A percentile compares a stretch with the other conserved stretches of the same genome.
These are phyloP conservation scores for Tichodroma muraria DNA, from an alignment of 2,113 vertebrate species.

Conservation along the genomic window DNA sequence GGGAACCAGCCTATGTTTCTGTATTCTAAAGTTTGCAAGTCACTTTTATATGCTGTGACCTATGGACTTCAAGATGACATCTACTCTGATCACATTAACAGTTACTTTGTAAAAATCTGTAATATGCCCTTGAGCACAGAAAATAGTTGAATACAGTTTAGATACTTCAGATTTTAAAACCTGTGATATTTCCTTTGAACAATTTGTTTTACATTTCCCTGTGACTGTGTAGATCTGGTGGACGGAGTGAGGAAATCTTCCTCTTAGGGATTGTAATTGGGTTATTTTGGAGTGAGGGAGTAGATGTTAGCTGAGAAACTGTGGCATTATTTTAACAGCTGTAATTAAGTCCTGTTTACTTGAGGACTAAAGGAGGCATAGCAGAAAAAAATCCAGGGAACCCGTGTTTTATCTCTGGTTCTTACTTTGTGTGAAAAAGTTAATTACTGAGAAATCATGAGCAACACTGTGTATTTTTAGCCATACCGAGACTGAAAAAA, in stretches of 20 bases:
- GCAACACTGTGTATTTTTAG: not conserved
- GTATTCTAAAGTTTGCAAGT: not conserved
- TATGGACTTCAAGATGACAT: not conserved
- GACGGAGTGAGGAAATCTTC: not conserved
- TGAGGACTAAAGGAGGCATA: not conserved
- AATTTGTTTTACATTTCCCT: not conserved
- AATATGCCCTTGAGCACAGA: not conserved
- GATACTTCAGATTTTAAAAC: not conserved
- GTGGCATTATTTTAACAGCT: not conserved
- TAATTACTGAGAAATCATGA: not conserved
- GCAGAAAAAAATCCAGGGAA: not conserved
- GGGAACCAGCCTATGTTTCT: not conserved
- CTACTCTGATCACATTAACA: not conserved
- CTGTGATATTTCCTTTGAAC: not conserved
- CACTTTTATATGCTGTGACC: not conserved
- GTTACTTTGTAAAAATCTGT: not conserved
- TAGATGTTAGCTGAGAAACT: not conserved
- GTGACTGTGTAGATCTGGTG: not conserved
- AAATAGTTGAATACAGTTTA: not conserved
- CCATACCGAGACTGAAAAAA: not conserved
- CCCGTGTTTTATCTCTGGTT: not conserved
- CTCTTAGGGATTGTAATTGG: not conserved
- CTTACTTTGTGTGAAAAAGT: not conserved
- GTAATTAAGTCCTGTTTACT: not conserved
- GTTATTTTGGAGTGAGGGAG: not conserved